Evolutionary conservation across 2,797 vertebrate genomes (phyloP), one percentile per base, ranked within the genome.

Genomic region (Danio jaintianensis): DNA sequence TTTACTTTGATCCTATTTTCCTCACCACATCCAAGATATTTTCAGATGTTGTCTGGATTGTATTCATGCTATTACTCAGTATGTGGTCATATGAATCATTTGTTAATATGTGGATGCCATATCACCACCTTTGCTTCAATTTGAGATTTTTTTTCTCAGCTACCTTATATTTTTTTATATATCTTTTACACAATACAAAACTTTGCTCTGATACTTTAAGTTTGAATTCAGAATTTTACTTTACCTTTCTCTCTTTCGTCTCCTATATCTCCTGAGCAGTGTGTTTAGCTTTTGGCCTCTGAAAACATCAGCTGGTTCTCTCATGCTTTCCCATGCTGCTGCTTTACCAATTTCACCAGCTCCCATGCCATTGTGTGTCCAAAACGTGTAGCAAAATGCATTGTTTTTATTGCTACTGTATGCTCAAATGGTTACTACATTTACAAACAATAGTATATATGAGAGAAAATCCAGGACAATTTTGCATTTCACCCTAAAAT

Each of bases 231-330:
- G 5, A 55, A 15, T 72, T 29, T 58, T 29, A 29, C 29, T 29
- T 29, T 29, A 29, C 29, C 29, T 48, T 52, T 18, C n/a, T 58
- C 40, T 52, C 20, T 61, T 22, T 63, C 42, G 6, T 11, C 47
- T n/a, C 40, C 55, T 42, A 42, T 18, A 13, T 16, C 10, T 11
- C 61, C 53, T 50, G 7, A 52, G 10, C 53, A 22, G n/a, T 47
- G 63, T 11, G 43, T 82, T 20, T 43, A 40, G n/a, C 55, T 36
- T 69, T 56, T 40, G 42, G 40, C 48, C 20, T 9, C 9, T 81
- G n/a, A 68, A 40, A 61, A 38, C 8, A 55, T 20, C 48, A 45
- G 7, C 64, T 20, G 48, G 38, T 16, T 68, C 16, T 72, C 43
- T 74, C 36, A 45, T 70, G 64, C 38, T 69, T 45, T 64, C 16